phyloP scores from a whole-genome alignment of 2,797 vertebrate genomes.

The Schizothorax lantsangensis region DNA sequence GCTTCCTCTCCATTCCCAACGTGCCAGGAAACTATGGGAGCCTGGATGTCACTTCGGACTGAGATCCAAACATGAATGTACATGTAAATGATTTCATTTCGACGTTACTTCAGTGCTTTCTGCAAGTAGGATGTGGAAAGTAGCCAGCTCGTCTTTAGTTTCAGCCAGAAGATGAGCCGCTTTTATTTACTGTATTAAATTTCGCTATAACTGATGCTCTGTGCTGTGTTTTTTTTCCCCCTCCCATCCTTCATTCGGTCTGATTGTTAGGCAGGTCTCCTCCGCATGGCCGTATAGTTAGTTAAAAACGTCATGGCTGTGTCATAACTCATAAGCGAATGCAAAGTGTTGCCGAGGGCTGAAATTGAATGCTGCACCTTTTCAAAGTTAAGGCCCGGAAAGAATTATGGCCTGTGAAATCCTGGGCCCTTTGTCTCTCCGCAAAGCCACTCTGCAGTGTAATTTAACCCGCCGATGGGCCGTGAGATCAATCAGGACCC shows the following conservation, averaged over 20 bases:
- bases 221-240: conserved; percentile 15
- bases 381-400: conserved; percentile 69
- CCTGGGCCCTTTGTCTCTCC: conserved; percentile 65
- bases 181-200: conserved; percentile 53
- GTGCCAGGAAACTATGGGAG: conserved; percentile 57
- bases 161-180: conserved; percentile 6
- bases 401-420: conserved; percentile 76
- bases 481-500: conserved; percentile 71
- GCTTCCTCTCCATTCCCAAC: conserved; percentile 57
- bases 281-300: conserved; percentile 66
- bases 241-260: conserved; percentile 15
- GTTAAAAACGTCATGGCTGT: conserved; percentile 68
- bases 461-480: conserved; percentile 73
- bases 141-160: conserved; percentile 32
- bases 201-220: conserved; percentile 17
- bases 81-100: conserved; percentile 37
- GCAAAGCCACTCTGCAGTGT: conserved; percentile 70
- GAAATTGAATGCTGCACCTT: conserved; percentile 75
- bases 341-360: conserved; percentile 63
- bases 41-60: conserved; percentile 46
- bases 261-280: conserved; percentile 67
- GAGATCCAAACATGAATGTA: conserved; percentile 53
- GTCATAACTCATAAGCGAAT: conserved; percentile 75
- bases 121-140: conserved; percentile 41
- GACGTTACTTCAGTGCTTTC: conserved; percentile 28